Evolutionary conservation across 2,888 invertebrate genomes (phyloP).

Genomic region (Prosopocoilus inquinatus): DNA sequence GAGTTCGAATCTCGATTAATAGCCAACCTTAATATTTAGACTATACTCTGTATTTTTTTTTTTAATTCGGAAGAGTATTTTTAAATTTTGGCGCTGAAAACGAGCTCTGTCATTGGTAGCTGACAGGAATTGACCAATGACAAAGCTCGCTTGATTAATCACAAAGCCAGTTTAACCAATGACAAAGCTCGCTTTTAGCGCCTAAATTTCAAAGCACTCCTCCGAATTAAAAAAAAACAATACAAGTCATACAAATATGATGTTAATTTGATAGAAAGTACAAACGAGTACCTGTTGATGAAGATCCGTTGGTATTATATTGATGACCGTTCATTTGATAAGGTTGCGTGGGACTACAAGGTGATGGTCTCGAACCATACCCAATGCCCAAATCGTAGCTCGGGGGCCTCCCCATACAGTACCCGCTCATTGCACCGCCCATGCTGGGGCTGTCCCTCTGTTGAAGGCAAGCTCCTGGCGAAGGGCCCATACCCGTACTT

Average conservation of each 20-base stretch:
- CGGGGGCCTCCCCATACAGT: slow-evolving; percentile 56
- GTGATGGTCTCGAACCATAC: slow-evolving; percentile 60
- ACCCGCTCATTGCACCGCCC: slow-evolving; percentile 51
- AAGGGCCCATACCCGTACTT: slow-evolving; percentile 50
- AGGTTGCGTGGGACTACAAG: slow-evolving; percentile 67
- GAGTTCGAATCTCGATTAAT: too few relatives aligned
- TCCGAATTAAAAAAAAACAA: too few relatives aligned
- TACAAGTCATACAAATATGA: slow-evolving; percentile 11
- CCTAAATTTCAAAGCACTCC: too few relatives aligned
- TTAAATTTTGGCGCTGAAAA: too few relatives aligned
- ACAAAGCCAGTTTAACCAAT: too few relatives aligned
- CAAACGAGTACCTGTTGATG: slow-evolving; percentile 52
- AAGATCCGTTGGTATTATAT: slow-evolving; percentile 55
- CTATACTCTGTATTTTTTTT: too few relatives aligned
- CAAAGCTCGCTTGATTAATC: too few relatives aligned
- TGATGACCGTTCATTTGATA: slow-evolving; percentile 61
- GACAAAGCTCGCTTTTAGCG: too few relatives aligned
- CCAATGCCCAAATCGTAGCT: slow-evolving; percentile 58
- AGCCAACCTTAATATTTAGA: too few relatives aligned
- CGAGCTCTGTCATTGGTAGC: too few relatives aligned
- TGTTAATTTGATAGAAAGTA: background rate
- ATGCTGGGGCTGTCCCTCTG: slow-evolving; percentile 56
- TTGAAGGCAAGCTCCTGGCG: slow-evolving; percentile 58
- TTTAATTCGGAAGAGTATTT: too few relatives aligned
- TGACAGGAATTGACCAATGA: too few relatives aligned